Percentiles rank a stretch among this genome's conserved stretches.
These are phyloP conservation scores for Mola mola DNA, from an alignment of 2,113 vertebrate species.

Conservation along the genomic window DNA sequence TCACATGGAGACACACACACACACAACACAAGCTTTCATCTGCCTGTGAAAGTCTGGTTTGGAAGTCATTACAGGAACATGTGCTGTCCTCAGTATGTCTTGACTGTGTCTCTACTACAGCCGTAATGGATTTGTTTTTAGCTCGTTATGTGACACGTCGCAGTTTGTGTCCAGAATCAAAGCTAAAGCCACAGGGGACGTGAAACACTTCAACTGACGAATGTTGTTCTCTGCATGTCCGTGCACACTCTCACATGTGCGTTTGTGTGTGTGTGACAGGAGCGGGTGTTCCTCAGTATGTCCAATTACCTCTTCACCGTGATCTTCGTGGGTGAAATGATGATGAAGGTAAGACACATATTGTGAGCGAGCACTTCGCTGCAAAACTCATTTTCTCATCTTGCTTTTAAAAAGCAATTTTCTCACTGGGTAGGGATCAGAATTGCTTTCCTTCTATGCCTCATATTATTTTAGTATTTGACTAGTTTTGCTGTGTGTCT, in stretches of 20 bases:
- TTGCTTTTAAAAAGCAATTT: slow-evolving; percentile 42
- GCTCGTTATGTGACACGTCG: slow-evolving; percentile 37
- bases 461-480: slow-evolving; percentile 24
- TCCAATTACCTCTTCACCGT: slow-evolving; percentile 96
- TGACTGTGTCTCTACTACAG: slow-evolving; percentile 27
- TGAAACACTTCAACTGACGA: slow-evolving; percentile 27
- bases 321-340: slow-evolving; percentile 94
- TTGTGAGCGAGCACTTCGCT: slow-evolving; percentile 19
- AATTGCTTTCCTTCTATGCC: slow-evolving; percentile 28
- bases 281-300: slow-evolving; percentile 90
- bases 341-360: slow-evolving; percentile 88
- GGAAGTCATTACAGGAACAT: slow-evolving; percentile 10
- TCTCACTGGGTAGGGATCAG: slow-evolving; percentile 13
- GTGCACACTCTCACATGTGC: slow-evolving; percentile 1
- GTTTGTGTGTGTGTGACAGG: slow-evolving; percentile 78
- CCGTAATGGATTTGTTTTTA: slow-evolving; percentile 17
- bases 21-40: slow-evolving; percentile 8
- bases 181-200: slow-evolving; percentile 28
- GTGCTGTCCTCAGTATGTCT: slow-evolving; percentile 32
- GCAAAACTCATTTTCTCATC: slow-evolving; percentile 29
- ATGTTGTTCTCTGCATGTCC: slow-evolving; percentile 17
- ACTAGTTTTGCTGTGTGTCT: slow-evolving; percentile 22
- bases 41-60: slow-evolving; percentile 21
- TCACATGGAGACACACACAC: slow-evolving; percentile 7
- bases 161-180: slow-evolving; percentile 29